phyloP scores from a whole-genome alignment of 2,113 vertebrate species.

The Trematocara unimaculatum region DNA sequence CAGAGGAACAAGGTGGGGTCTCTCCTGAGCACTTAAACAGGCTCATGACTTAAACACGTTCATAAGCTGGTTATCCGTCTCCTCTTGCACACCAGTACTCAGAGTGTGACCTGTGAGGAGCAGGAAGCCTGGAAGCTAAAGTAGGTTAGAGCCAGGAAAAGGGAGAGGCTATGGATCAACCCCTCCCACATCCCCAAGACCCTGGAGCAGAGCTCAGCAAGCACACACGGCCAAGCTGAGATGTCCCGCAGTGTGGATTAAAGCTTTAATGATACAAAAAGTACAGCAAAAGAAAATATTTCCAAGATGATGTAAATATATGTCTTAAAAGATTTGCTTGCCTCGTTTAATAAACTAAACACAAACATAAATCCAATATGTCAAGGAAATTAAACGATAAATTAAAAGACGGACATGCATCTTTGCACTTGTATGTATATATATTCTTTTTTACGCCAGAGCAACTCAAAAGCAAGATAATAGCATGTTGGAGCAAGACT shows the following conservation, averaged over 20 bases:
- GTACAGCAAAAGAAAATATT: background rate
- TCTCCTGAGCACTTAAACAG: background rate
- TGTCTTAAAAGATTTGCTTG: background rate
- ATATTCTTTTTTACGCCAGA: background rate
- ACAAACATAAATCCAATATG: background rate
- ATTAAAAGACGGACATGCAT: background rate
- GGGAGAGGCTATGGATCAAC: conserved; percentile 47
- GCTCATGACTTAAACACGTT: background rate
- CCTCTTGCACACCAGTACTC: background rate
- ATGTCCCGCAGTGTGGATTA: background rate
- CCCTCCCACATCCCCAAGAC: background rate
- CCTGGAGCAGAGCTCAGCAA: conserved; percentile 4
- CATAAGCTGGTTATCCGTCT: background rate
- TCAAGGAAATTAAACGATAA: background rate
- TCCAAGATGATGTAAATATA: background rate
- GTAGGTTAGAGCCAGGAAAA: conserved; percentile 56
- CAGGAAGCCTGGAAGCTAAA: conserved; percentile 50
- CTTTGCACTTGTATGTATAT: background rate
- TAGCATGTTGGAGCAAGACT: conserved; percentile 40
- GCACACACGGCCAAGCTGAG: background rate
- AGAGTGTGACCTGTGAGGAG: conserved; percentile 8
- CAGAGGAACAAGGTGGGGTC: conserved; percentile 12
- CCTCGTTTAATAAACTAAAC: background rate
- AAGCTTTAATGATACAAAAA: background rate
- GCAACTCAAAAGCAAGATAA: background rate